Percentiles rank a stretch among this genome's conserved stretches.
Conservation (phyloP, 2,113 vertebrate species). For the Leptobrachium ailaonicum region DNA sequence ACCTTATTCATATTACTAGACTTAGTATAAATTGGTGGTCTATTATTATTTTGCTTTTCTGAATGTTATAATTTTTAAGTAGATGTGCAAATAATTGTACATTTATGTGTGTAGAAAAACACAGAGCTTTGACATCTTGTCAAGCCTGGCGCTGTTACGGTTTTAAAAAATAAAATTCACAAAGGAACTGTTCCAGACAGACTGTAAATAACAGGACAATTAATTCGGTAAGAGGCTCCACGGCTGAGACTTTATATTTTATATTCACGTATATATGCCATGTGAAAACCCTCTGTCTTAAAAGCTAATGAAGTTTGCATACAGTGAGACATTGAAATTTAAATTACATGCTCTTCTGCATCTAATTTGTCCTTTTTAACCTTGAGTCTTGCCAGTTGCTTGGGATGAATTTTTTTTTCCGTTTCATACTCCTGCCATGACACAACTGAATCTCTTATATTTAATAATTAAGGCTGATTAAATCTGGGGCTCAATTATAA, state of each 20-base stretch:
- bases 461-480: not conserved
- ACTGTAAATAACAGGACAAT: not conserved
- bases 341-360: not conserved
- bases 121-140: not conserved
- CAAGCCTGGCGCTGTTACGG: not conserved
- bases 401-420: not conserved
- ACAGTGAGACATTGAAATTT: not conserved
- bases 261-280: not conserved
- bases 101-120: not conserved
- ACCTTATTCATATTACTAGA: no score
- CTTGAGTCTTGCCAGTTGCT: not conserved
- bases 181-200: not conserved
- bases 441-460: not conserved
- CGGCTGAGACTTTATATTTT: not conserved
- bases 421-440: not conserved
- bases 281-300: not conserved
- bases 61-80: no score
- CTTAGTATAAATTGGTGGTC: not conserved
- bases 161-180: not conserved
- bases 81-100: not conserved
- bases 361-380: not conserved
- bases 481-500: conserved; percentile 3
- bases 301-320: not conserved
- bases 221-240: not conserved
- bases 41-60: not conserved